Evolutionary conservation across 2,888 invertebrate genomes (phyloP).

Genomic region (Orchesella flavescens): DNA sequence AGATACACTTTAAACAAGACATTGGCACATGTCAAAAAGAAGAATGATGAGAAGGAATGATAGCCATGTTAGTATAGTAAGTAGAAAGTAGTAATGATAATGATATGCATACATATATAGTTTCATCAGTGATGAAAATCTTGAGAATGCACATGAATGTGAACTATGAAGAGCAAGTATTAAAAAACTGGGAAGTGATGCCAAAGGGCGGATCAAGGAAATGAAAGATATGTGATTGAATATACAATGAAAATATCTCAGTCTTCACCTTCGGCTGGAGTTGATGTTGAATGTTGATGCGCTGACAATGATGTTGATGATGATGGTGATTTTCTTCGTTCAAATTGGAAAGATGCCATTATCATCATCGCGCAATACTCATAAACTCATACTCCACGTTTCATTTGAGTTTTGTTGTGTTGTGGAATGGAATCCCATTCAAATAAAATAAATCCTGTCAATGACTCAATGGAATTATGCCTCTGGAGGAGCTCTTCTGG

Average conservation of each 20-base stretch:
- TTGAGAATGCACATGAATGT: not conserved
- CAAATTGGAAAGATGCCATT: constrained; percentile 9
- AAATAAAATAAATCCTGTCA: not conserved
- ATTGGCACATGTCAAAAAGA: constrained; percentile 51
- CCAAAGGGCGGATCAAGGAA: constrained; percentile 57
- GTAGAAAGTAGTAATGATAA: constrained; percentile 12
- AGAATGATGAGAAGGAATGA: constrained; percentile 52
- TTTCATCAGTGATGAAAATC: constrained; percentile 30
- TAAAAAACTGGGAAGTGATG: constrained; percentile 2
- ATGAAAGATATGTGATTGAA: constrained; percentile 47
- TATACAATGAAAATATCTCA: not conserved
- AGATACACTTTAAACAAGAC: constrained; percentile 56
- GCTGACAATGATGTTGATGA: constrained; percentile 19
- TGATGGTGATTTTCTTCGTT: not conserved
- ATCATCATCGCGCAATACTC: not conserved
- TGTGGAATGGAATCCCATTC: constrained; percentile 4
- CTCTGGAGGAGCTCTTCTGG: not conserved
- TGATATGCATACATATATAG: constrained; percentile 26
- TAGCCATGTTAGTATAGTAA: constrained; percentile 20
- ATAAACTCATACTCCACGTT: too few species aligned
- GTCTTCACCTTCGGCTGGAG: not conserved
- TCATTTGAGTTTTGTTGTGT: too few species aligned
- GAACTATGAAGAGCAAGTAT: not conserved
- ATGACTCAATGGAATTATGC: not conserved
- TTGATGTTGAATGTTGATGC: not conserved